phyloP scores from a whole-genome alignment of 2,888 invertebrate genomes.

The Empis stercorea region DNA sequence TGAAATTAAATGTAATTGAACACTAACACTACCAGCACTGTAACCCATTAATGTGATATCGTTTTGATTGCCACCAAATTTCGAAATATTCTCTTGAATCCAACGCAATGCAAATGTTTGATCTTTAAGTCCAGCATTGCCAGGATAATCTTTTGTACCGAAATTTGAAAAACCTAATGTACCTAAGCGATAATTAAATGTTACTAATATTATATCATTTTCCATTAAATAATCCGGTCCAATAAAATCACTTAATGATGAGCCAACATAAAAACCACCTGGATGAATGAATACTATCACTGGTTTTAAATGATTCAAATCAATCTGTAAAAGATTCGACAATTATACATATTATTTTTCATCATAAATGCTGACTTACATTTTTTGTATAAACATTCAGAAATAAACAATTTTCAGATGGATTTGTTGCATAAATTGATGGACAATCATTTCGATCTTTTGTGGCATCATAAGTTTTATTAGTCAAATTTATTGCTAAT shows the following conservation, averaged over 20 bases:
- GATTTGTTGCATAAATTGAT: constrained; percentile 23
- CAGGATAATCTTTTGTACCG: constrained; percentile 40
- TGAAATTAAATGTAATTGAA: constrained; percentile 29
- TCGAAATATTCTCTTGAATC: constrained; percentile 39
- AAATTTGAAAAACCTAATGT: constrained; percentile 40
- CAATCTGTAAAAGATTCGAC: background rate
- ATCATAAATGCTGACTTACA: too few species aligned
- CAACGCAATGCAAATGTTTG: constrained; percentile 42
- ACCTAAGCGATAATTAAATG: constrained; percentile 47
- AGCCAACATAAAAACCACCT: constrained; percentile 46
- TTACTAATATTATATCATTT: constrained; percentile 44
- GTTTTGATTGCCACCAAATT: constrained; percentile 42
- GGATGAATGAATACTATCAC: constrained; percentile 51
- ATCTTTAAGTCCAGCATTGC: constrained; percentile 45
- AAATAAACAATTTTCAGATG: constrained; percentile 41
- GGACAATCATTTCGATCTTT: constrained; percentile 41
- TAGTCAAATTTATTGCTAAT: constrained; percentile 22
- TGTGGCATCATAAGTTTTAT: constrained; percentile 35
- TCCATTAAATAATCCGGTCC: constrained; percentile 48
- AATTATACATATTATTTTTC: too few species aligned
- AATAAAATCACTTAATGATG: constrained; percentile 25
- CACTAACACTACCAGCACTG: constrained; percentile 24
- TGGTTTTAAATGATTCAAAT: constrained; percentile 26
- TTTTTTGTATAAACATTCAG: constrained; percentile 40
- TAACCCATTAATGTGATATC: constrained; percentile 41